These are phyloP conservation scores for Heliconius melpomene DNA, from an alignment of 1,140 invertebrate genomes.

Conservation along the genomic window DNA sequence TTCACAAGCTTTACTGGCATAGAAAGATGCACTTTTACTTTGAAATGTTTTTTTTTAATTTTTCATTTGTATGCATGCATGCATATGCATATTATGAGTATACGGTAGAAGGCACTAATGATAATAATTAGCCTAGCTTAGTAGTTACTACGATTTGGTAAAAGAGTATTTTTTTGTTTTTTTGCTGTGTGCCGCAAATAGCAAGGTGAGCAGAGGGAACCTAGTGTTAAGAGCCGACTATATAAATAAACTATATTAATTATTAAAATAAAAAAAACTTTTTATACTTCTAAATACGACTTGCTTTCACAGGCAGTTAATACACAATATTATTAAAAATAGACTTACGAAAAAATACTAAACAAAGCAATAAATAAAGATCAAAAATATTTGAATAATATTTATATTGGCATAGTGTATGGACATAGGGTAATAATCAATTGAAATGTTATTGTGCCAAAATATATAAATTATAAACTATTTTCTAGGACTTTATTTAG, in stretches of 20 bases:
- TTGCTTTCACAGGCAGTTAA: neutral
- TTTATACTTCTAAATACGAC: neutral
- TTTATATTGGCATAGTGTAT: neutral
- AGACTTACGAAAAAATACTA: neutral
- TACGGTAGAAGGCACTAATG: neutral
- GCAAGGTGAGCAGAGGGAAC: no score
- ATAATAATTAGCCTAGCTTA: neutral
- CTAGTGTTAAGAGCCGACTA: no score
- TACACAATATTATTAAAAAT: neutral
- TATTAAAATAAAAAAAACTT: neutral
- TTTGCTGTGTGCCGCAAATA: no score
- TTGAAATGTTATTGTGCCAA: neutral
- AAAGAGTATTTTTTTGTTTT: neutral
- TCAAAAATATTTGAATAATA: neutral
- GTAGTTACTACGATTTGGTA: neutral
- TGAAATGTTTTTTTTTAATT: neutral
- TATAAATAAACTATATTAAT: no score
- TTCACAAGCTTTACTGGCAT: neutral
- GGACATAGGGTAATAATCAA: neutral
- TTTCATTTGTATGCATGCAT: neutral
- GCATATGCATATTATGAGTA: no score
- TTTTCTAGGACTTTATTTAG: neutral
- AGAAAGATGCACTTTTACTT: neutral
- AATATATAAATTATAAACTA: slow-evolving; percentile 5
- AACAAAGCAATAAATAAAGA: slow-evolving; percentile 1